Evolutionary conservation across 2,113 vertebrate genomes (phyloP), one percentile per base, ranked within the genome.

Genomic region (Onychostoma macrolepis): DNA sequence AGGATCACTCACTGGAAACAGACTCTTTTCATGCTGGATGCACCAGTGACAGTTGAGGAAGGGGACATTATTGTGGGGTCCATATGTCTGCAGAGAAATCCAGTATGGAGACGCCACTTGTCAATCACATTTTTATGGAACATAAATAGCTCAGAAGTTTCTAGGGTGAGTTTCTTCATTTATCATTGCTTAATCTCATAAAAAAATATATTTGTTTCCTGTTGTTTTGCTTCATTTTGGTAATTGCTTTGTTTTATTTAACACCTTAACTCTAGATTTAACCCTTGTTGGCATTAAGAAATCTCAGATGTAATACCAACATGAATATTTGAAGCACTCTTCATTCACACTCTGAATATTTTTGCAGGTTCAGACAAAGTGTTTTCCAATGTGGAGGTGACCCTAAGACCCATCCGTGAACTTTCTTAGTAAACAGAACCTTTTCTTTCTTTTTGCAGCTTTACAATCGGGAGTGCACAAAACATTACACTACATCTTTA

Each of bases 1-100:
- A 96, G 96, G 89, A 93, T 94, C 2, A 96, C 96, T 2, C 96
- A 96, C 89, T 96, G 96, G 96, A 97, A 96, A 89, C 96, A 96
- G 93, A 96, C 96, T 45, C 91, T 96, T 41, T 96, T 97, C 69
- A 97, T 96, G 96, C 90, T 96, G 83, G 96, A 97, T 17, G 79
- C 90, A 76, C 95, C 96, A 0, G 63, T 96, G 15, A 67, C 91
- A 0, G 91, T 96, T 3, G 69, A 81, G 0, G 8, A 56, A 1
- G 95, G 93, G 26, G 95, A 96, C 24, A 61, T 85, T 21, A 90
- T 96, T 88, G 88, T 85, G 0, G 96, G 96, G 26, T 90, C 86
- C 0, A 88, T 95, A 0, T 56, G 90, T 9, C 89, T 97, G 53
- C 92, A 90, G 50, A 95, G 96, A 86, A 96, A 96, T 89, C 94